A percentile compares a stretch with the other conserved stretches of the same genome.
These are phyloP conservation scores for Nannoperca australis DNA, from an alignment of 2,797 vertebrate genomes.

Conservation along the genomic window DNA sequence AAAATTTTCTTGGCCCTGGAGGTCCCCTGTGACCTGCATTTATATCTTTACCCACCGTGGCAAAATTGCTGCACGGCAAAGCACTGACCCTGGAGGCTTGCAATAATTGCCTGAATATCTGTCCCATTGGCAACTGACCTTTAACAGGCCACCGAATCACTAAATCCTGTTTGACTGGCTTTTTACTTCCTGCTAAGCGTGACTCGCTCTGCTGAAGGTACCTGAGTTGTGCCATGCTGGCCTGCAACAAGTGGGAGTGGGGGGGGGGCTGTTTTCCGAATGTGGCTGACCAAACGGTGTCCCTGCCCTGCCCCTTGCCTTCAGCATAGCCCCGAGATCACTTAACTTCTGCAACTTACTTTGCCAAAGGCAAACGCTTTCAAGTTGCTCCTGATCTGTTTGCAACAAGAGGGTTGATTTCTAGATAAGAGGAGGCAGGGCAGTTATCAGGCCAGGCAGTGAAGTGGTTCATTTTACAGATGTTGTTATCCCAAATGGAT, in stretches of 20 bases:
- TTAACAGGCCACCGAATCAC: slow-evolving; percentile 75
- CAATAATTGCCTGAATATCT: slow-evolving; percentile 85
- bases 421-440: slow-evolving; percentile 68
- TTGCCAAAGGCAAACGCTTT: slow-evolving; percentile 76
- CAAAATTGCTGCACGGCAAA: slow-evolving; percentile 3
- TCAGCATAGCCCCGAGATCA: slow-evolving; percentile 43
- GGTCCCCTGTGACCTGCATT: slow-evolving; percentile 14
- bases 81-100: slow-evolving; percentile 16
- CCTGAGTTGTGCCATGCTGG: slow-evolving; percentile 22
- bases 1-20: background rate
- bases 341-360: slow-evolving; percentile 45
- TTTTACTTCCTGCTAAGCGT: slow-evolving; percentile 71
- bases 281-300: slow-evolving; percentile 43
- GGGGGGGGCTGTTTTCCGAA: slow-evolving; percentile 21
- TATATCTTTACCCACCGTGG: background rate
- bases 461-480: slow-evolving; percentile 79
- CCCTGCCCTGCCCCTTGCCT: slow-evolving; percentile 65
- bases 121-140: slow-evolving; percentile 74
- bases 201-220: slow-evolving; percentile 55
- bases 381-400: slow-evolving; percentile 69
- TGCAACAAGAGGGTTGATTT: slow-evolving; percentile 71
- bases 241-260: slow-evolving; percentile 41
- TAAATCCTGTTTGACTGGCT: slow-evolving; percentile 76
- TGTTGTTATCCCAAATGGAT: slow-evolving; percentile 80
- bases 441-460: slow-evolving; percentile 60